Evolutionary conservation across 2,113 vertebrate genomes (phyloP), one percentile per base, ranked within the genome.

Genomic region (Synodontis membranacea): DNA sequence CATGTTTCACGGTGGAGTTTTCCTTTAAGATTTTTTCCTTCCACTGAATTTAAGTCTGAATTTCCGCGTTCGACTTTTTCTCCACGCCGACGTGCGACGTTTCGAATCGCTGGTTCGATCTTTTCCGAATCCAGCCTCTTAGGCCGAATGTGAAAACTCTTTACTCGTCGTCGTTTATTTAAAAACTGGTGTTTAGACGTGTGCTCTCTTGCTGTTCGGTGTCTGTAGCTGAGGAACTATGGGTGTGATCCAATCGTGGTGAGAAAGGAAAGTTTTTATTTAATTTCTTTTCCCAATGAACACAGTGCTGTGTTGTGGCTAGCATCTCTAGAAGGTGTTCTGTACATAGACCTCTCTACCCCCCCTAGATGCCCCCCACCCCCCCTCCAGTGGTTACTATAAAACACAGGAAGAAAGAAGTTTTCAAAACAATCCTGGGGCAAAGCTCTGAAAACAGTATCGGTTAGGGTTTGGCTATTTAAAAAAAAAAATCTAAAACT

Each of bases 301-400:
- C 83, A n/a, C n/a, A 50, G 80, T 85, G 81, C 91, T 88, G 92
- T 90, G 92, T 93, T 93, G 93, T 93, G 93, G 90, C 88, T 91
- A 90, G 91, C 93, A 60, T 91, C 83, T 92, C 80, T 93, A 86
- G 88, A 90, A 94, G 93, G 91, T 92, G 89, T 94, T 91, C 52
- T 95, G 94, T 95, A 95, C 92, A 95, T 95, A 95, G 93, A 81
- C 79, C 93, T 93, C 90, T 93, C 91, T 92, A 93, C 92, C 90
- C 91, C 80, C 9, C 48, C 74, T 1, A 11, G 1, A 10, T n/a
- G 1, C 44, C 5, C 92, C 93, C 89, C 93, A 89, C 92, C 93
- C 90, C 91, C 90, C 91, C 89, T 50, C 79, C 75, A 54, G 52
- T 76, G 90, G n/a, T n/a, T n/a, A n/a, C n/a, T n/a, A n/a, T n/a